A percentile compares a stretch with the other conserved stretches of the same genome.
phyloP scores from a whole-genome alignment of 2,888 invertebrate genomes.

The Aphidius colemani region DNA sequence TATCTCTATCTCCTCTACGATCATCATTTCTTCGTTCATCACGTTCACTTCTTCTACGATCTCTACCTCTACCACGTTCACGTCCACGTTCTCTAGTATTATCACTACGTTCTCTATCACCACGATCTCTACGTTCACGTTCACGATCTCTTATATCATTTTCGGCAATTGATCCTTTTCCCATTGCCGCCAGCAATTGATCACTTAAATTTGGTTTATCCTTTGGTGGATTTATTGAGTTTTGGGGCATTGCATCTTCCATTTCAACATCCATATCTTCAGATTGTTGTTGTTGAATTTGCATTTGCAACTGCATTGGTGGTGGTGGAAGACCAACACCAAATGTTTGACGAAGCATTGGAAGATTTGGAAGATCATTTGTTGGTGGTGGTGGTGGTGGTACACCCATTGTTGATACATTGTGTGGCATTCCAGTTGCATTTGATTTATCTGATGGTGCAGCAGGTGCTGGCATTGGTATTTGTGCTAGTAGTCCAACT shows the following conservation, averaged over 20 bases:
- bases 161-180: conserved; percentile 58
- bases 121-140: conserved; percentile 48
- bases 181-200: conserved; percentile 65
- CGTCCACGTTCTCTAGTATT: conserved; percentile 51
- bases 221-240: conserved; percentile 39
- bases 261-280: conserved; percentile 78
- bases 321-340: conserved; percentile 51
- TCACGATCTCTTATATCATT: conserved; percentile 47
- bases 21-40: conserved; percentile 53
- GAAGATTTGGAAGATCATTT: conserved; percentile 51
- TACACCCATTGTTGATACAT: conserved; percentile 60
- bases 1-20: conserved; percentile 49
- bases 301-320: conserved; percentile 50
- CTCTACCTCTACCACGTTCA: conserved; percentile 45
- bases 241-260: conserved; percentile 56
- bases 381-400: conserved; percentile 58
- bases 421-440: conserved; percentile 58
- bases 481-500: conserved; percentile 55
- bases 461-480: conserved; percentile 57
- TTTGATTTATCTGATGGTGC: conserved; percentile 59
- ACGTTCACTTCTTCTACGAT: conserved; percentile 46
- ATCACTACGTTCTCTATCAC: conserved; percentile 48
- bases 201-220: conserved; percentile 58
- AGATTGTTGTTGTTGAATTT: conserved; percentile 55
- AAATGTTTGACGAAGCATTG: conserved; percentile 56